phyloP scores from a whole-genome alignment of 1,140 invertebrate species.

The Ephestia elutella region DNA sequence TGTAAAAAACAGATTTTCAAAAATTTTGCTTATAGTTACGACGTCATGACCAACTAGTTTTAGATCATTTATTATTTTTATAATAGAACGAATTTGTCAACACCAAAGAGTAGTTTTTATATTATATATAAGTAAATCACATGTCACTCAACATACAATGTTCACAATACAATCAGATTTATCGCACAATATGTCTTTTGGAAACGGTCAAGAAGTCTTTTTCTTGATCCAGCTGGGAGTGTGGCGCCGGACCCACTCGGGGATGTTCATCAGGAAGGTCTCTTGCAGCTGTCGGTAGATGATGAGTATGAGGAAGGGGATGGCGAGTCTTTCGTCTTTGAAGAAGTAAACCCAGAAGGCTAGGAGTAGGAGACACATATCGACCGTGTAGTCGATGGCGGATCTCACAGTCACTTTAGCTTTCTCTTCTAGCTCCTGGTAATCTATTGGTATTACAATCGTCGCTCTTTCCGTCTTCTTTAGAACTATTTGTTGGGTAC shows the following conservation, averaged over 20 bases:
- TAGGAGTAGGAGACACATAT: constrained; percentile 80
- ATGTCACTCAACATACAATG: constrained; percentile 54
- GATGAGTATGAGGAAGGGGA: constrained; percentile 84
- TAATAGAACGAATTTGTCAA: constrained; percentile 31
- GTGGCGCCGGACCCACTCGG: constrained; percentile 45
- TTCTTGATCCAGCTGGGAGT: constrained; percentile 61
- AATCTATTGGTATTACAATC: constrained; percentile 68
- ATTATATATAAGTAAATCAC: constrained; percentile 43
- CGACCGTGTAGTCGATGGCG: constrained; percentile 80
- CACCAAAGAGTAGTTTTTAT: constrained; percentile 27
- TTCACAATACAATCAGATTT: constrained; percentile 51
- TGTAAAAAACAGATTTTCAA: constrained; percentile 37
- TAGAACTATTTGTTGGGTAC: constrained; percentile 44
- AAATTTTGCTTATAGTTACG: constrained; percentile 23
- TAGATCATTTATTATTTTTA: constrained; percentile 31
- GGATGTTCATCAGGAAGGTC: constrained; percentile 61
- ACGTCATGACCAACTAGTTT: constrained; percentile 48
- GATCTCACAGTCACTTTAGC: constrained; percentile 80
- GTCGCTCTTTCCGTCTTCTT: constrained; percentile 61
- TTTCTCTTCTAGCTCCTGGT: constrained; percentile 72
- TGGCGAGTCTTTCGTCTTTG: constrained; percentile 82
- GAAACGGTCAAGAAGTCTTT: constrained; percentile 61
- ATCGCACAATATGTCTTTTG: constrained; percentile 56
- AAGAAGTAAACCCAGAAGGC: constrained; percentile 87
- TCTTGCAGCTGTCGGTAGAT: constrained; percentile 84